Evolutionary conservation across 2,113 vertebrate species (phyloP), one percentile per base, ranked within the genome.

Genomic region (Limnothrissa miodon): DNA sequence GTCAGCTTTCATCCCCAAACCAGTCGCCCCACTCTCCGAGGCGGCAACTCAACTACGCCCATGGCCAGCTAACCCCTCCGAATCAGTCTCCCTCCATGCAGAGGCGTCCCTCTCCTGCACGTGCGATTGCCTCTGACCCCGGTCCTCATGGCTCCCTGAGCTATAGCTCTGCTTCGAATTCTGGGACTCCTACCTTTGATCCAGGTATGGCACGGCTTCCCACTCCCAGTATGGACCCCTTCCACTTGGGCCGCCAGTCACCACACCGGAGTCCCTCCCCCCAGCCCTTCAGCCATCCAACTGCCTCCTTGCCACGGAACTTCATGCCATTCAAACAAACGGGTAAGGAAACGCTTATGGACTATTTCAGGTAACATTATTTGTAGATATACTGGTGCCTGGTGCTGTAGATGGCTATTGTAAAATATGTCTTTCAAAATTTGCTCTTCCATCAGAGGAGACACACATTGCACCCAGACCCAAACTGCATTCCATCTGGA

Each of bases 401-500:
- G 5, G 21, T 21, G 17, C 21, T 1, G 48, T 56, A 23, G 51
- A 56, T 56, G 5, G n/a, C 25, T 48, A 33, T 45, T 29, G 17
- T 2, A 17, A 3, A 1, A 11, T 78, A 21, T 70, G 11, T 15
- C 66, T 11, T 70, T 36, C 1, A 11, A 74, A 36, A 1, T 15
- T 11, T 36, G 23, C 23, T 17, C 1, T 25, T 1, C 45, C 56
- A 17, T 21, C 81, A 97, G 97, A 97, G 0, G 96, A 98, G 48
- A 79, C 90, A n/a, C n/a, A n/a, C n/a, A n/a, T n/a, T 9, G 46
- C 87, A 9, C 91, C 90, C 10, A 90, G 89, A 23, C 94, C 94
- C 45, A 95, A 94, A 78, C 87, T 39, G 23, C 90, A 92, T 0
- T 80, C 90, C 44, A 95, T 93, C 87, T 98, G 97, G 97, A 97